Evolutionary conservation across 2,888 invertebrate genomes (phyloP).

Genomic region (Agonopterix arenella): DNA sequence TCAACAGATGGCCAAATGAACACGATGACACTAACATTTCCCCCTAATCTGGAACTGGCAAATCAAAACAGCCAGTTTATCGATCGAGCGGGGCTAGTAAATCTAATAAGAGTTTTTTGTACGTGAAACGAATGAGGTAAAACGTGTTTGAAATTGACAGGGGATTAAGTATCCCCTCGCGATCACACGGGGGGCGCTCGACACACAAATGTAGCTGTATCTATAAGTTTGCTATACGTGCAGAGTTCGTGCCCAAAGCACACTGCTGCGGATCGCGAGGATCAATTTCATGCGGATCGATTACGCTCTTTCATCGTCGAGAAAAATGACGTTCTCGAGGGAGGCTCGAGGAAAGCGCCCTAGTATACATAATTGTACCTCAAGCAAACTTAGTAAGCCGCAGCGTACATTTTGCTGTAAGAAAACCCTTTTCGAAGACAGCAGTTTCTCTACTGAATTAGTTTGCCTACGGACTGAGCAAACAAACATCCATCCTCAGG

Average conservation of each 20-base stretch:
- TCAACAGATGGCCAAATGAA: too few species aligned
- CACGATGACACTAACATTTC: constrained; percentile 2
- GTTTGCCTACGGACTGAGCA: constrained; percentile 1
- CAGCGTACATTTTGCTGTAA: not conserved
- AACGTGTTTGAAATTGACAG: constrained; percentile 76
- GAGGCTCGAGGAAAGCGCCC: constrained; percentile 21
- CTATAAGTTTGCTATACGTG: not conserved
- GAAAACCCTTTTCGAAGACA: too few species aligned
- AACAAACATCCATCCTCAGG: constrained; percentile 28
- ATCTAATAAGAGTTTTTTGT: constrained; percentile 71
- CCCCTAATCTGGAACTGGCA: constrained; percentile 36
- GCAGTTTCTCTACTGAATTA: not conserved
- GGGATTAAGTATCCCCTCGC: constrained; percentile 71
- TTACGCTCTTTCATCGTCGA: constrained; percentile 43
- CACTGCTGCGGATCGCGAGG: constrained; percentile 48
- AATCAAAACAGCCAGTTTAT: constrained; percentile 54
- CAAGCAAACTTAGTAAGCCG: not conserved
- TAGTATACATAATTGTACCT: not conserved
- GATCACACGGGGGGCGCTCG: constrained; percentile 26
- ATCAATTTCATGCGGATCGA: constrained; percentile 65
- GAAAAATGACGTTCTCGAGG: constrained; percentile 19
- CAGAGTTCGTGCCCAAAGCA: constrained; percentile 47
- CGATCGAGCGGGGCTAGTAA: constrained; percentile 56
- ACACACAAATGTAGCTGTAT: constrained; percentile 13
- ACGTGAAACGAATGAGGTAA: constrained; percentile 72